Conservation (phyloP, 1,140 invertebrate genomes). For the Macrostomum lignano region DNA sequence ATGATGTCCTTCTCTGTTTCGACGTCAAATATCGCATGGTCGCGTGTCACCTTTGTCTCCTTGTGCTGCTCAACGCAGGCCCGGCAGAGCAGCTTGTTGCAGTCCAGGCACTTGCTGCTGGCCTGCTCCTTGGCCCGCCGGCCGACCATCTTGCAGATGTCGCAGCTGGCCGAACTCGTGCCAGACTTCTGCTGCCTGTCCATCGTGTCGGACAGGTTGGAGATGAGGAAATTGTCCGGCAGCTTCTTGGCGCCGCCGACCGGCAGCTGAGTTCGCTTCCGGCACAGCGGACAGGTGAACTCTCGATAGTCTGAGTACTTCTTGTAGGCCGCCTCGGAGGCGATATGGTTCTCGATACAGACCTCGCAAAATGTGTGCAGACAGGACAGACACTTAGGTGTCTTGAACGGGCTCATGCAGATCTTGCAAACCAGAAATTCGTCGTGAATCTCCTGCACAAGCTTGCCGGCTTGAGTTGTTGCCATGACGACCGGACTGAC, state of each 20-base stretch:
- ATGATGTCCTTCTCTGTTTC: conserved; percentile 29
- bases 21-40: conserved; percentile 26
- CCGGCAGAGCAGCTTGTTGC: conserved; percentile 27
- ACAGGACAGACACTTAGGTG: conserved; percentile 54
- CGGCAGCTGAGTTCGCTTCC: conserved; percentile 26
- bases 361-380: conserved; percentile 67
- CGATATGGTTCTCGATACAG: conserved; percentile 31
- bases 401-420: conserved; percentile 22
- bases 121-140: conserved; percentile 20
- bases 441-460: conserved; percentile 26
- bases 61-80: conserved; percentile 23
- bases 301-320: conserved; percentile 28
- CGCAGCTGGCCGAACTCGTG: conserved; percentile 16
- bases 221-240: conserved; percentile 29
- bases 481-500: too few species aligned
- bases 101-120: conserved; percentile 27
- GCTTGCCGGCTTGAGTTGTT: too few species aligned
- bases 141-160: conserved; percentile 26
- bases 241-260: conserved; percentile 28
- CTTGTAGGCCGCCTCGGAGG: conserved; percentile 6
- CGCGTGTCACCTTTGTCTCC: conserved; percentile 22
- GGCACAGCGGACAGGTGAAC: conserved; percentile 28
- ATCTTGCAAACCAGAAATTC: conserved; percentile 29
- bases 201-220: conserved; percentile 23
- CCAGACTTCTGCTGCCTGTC: conserved; percentile 18